Evolutionary conservation across 2,113 vertebrate species (phyloP).

Genomic region (Ailurus styani): DNA sequence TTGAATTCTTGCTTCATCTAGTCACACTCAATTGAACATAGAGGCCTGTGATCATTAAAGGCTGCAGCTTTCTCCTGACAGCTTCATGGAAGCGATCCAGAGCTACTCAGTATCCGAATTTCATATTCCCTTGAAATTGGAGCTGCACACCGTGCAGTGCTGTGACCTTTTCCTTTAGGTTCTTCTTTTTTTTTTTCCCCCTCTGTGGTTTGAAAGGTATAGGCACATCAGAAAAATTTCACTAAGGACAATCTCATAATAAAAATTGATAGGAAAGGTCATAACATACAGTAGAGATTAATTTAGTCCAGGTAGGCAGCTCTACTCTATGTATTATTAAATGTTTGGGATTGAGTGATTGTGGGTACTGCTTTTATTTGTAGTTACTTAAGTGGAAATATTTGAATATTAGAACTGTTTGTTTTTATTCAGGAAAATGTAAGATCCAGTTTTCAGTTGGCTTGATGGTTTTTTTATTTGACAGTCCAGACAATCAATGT

Average conservation of each 20-base stretch:
- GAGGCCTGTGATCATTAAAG: conserved; percentile 79
- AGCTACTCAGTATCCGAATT: conserved; percentile 64
- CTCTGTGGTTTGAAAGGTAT: conserved; percentile 31
- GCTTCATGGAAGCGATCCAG: conserved; percentile 73
- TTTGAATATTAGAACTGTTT: background rate
- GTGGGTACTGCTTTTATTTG: background rate
- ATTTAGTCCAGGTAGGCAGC: background rate
- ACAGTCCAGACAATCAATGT: background rate
- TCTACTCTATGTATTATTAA: background rate
- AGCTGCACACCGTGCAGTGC: background rate
- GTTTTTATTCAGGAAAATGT: background rate
- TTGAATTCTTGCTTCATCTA: conserved; percentile 79
- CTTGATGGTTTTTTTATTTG: background rate
- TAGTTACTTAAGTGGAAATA: background rate
- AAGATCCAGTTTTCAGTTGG: background rate
- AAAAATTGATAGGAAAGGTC: conserved; percentile 58
- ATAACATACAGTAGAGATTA: background rate
- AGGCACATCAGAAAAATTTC: conserved; percentile 48
- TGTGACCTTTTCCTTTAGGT: conserved; percentile 63
- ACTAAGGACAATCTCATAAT: conserved; percentile 48
- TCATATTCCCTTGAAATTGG: conserved; percentile 70
- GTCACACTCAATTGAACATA: conserved; percentile 78
- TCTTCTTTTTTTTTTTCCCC: background rate
- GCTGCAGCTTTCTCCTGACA: conserved; percentile 65
- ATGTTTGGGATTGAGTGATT: background rate